These are phyloP conservation scores for Nothocercus julius DNA, from an alignment of 2,113 vertebrate genomes.

Conservation along the genomic window DNA sequence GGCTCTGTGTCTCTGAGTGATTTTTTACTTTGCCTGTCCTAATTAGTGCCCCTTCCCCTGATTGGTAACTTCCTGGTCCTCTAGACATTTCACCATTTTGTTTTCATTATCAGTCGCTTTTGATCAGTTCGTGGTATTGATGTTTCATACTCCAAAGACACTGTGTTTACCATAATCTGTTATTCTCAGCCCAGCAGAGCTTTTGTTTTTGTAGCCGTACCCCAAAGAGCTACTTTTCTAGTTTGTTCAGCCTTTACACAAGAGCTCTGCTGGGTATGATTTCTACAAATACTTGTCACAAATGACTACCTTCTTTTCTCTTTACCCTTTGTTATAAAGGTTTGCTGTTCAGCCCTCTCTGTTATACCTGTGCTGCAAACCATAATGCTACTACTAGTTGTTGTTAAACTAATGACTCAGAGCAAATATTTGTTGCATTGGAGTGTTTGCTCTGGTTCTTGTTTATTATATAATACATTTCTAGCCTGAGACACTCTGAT, in stretches of 20 bases:
- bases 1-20: conserved; percentile 43
- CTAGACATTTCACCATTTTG: not conserved
- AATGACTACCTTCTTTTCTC: not conserved
- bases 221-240: not conserved
- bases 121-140: conserved; percentile 1
- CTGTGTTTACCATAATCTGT: not conserved
- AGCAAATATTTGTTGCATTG: not conserved
- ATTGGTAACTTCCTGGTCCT: conserved; percentile 6
- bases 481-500: not conserved
- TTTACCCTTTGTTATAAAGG: not conserved
- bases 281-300: not conserved
- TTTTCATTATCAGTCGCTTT: conserved; percentile 26
- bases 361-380: not conserved
- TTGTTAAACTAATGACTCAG: not conserved
- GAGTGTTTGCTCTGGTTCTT: not conserved
- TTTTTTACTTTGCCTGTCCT: conserved; percentile 45
- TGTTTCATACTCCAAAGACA: not conserved
- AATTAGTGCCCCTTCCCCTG: conserved; percentile 46
- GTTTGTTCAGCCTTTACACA: not conserved
- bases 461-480: not conserved
- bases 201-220: not conserved
- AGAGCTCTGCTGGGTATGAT: not conserved
- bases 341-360: not conserved
- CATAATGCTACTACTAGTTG: not conserved
- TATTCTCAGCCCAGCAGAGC: not conserved